phyloP scores from a whole-genome alignment of 2,888 invertebrate genomes.

The Cephus rjabovi region DNA sequence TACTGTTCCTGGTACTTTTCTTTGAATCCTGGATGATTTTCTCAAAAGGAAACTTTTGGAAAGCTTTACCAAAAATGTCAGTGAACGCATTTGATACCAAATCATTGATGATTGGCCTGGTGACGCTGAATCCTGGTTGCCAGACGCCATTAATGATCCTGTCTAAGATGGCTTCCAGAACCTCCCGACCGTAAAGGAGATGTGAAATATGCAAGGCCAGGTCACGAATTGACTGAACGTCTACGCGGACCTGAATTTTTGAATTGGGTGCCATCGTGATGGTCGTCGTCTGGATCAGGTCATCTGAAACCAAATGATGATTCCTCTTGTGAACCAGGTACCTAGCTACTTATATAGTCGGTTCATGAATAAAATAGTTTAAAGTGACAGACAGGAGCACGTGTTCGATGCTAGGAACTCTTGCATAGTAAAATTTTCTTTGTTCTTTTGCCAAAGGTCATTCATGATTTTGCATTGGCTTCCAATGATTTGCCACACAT shows the following conservation, averaged over 20 bases:
- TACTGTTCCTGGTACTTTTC: too few species aligned
- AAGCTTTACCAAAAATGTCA: constrained; percentile 82
- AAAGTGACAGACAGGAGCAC: too few species aligned
- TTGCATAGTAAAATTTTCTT: too few species aligned
- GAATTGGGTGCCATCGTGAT: constrained; percentile 70
- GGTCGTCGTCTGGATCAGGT: constrained; percentile 74
- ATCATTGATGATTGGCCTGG: constrained; percentile 84
- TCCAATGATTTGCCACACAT: too few species aligned
- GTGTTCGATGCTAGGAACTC: too few species aligned
- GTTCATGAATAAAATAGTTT: too few species aligned
- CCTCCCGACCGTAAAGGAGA: constrained; percentile 75
- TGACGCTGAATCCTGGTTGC: constrained; percentile 83
- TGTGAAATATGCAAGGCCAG: constrained; percentile 83
- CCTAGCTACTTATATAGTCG: too few species aligned
- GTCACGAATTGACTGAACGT: constrained; percentile 80
- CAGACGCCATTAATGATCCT: constrained; percentile 83
- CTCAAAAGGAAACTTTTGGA: constrained; percentile 79
- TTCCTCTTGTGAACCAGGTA: too few species aligned
- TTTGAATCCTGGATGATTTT: constrained; percentile 68
- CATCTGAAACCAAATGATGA: constrained; percentile 47
- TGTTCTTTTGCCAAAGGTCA: too few species aligned
- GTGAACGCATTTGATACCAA: constrained; percentile 86
- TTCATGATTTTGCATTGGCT: too few species aligned
- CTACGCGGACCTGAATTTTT: constrained; percentile 74
- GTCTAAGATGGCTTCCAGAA: constrained; percentile 78